phyloP scores from a whole-genome alignment of 1,140 invertebrate genomes.

The Orchestia grillus region DNA sequence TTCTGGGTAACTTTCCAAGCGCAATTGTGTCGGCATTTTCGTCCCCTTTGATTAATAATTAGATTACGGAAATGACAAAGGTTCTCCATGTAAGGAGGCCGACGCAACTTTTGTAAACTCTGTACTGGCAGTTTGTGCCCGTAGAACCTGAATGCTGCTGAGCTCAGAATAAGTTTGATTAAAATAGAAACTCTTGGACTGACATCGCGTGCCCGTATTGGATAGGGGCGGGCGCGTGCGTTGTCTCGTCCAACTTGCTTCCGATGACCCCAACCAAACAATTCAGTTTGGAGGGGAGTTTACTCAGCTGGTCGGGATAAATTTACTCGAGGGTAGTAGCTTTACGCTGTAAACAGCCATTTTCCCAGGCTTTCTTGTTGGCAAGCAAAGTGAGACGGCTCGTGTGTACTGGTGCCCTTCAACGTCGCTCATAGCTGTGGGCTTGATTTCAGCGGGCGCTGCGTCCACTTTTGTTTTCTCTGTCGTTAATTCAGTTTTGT shows the following conservation, averaged over 20 bases:
- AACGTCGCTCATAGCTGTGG: background rate
- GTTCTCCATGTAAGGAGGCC: background rate
- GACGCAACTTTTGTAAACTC: background rate
- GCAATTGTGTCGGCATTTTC: background rate
- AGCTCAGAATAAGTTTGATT: background rate
- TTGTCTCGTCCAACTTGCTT: background rate
- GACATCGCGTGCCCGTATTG: background rate
- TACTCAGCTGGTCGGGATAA: background rate
- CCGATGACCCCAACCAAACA: slow-evolving; percentile 5
- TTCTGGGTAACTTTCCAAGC: background rate
- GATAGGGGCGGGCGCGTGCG: background rate
- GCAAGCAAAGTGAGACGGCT: background rate
- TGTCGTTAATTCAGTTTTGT: background rate
- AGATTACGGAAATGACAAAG: background rate
- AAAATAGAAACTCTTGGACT: background rate
- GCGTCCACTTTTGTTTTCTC: background rate
- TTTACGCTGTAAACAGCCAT: background rate
- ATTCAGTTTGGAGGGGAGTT: background rate
- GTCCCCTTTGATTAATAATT: background rate
- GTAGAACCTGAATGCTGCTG: background rate
- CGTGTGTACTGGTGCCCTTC: background rate
- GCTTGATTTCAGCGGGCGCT: background rate
- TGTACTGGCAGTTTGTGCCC: too few relatives aligned
- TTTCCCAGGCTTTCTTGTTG: background rate
- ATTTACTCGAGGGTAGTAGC: background rate